Conservation (phyloP, 1,140 invertebrate genomes). For the Phortica variegata region DNA sequence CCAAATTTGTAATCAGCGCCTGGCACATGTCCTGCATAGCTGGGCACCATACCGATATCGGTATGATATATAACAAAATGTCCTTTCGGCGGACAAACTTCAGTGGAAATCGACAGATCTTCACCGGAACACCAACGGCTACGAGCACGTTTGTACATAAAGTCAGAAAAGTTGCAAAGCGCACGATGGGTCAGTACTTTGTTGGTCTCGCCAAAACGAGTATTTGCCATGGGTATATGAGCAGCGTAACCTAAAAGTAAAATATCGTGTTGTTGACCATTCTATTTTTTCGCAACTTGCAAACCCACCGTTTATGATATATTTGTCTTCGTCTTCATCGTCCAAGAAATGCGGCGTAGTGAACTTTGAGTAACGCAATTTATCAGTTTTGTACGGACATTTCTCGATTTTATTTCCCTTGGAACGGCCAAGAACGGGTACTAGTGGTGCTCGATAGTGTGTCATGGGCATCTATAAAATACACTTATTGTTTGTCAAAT, state of each 20-base stretch:
- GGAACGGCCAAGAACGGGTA: constrained; percentile 66
- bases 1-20: constrained; percentile 66
- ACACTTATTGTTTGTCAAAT: constrained; percentile 2
- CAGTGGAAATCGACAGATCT: constrained; percentile 22
- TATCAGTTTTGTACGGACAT: constrained; percentile 60
- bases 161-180: constrained; percentile 69
- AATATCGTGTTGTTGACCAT: too few relatives aligned
- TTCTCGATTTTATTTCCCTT: constrained; percentile 63
- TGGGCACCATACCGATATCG: constrained; percentile 68
- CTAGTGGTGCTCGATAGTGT: constrained; percentile 66
- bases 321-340: constrained; percentile 65
- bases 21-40: constrained; percentile 71
- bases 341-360: constrained; percentile 71
- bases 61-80: constrained; percentile 67
- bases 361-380: constrained; percentile 57
- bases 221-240: constrained; percentile 67
- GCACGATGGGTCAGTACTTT: constrained; percentile 64
- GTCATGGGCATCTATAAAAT: constrained; percentile 61
- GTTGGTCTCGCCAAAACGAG: constrained; percentile 65
- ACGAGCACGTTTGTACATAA: constrained; percentile 63
- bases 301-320: constrained; percentile 64
- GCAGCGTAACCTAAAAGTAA: constrained; percentile 64
- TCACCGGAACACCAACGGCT: constrained; percentile 68
- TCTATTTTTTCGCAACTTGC: too few relatives aligned
- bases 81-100: constrained; percentile 59